Conservation (phyloP, 2,888 invertebrate genomes). For the Embidobia sp. region DNA sequence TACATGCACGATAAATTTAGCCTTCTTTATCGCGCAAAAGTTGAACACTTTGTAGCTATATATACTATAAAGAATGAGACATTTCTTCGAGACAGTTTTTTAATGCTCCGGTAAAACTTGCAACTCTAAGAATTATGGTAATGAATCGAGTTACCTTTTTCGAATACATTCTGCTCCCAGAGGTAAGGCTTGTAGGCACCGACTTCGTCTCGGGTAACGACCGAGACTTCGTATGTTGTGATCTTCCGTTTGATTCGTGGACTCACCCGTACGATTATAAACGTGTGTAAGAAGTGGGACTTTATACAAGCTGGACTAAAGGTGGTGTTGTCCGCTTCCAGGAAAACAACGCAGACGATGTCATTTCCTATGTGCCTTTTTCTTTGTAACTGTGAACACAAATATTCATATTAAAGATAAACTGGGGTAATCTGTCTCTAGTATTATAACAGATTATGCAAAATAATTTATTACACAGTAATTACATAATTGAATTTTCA, state of each 20-base stretch:
- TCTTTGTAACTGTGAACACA: slow-evolving; percentile 86
- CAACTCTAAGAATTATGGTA: too few relatives aligned
- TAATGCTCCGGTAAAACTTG: too few relatives aligned
- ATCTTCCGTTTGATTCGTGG: slow-evolving; percentile 93
- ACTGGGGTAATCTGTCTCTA: too few relatives aligned
- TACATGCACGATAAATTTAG: too few relatives aligned
- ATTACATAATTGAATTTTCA: too few relatives aligned
- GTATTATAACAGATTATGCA: too few relatives aligned
- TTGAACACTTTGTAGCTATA: too few relatives aligned
- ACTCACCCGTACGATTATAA: slow-evolving; percentile 94
- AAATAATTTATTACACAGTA: too few relatives aligned
- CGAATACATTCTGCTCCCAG: slow-evolving; percentile 97
- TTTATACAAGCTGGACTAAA: slow-evolving; percentile 97
- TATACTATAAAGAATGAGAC: too few relatives aligned
- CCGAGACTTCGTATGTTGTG: slow-evolving; percentile 94
- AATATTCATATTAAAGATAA: background rate
- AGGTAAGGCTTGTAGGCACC: slow-evolving; percentile 97
- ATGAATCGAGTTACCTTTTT: too few relatives aligned
- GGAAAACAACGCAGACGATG: slow-evolving; percentile 96
- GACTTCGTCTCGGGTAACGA: slow-evolving; percentile 96
- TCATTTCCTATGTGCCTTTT: slow-evolving; percentile 97
- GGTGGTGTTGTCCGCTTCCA: slow-evolving; percentile 95
- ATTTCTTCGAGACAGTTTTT: too few relatives aligned
- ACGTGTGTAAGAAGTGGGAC: slow-evolving; percentile 96
- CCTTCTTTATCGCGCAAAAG: too few relatives aligned